Evolutionary conservation across 2,797 vertebrate species (phyloP), one percentile per base, ranked within the genome.

Genomic region (Crenichthys baileyi): DNA sequence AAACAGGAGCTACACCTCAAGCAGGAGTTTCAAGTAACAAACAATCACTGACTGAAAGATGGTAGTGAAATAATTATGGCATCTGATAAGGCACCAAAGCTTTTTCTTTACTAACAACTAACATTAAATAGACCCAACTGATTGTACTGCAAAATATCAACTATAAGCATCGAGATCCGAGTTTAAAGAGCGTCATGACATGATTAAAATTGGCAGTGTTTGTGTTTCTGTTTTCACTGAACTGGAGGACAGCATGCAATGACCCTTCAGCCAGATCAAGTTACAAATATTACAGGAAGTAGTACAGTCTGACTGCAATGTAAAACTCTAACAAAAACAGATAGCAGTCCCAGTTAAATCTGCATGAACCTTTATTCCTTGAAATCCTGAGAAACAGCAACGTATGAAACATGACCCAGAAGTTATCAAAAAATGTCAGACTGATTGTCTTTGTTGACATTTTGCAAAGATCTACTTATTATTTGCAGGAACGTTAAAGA

Each of bases 181-280:
- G 44, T 22, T 16, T 26, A 13, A 46, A 48, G 15, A 22, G 7
- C 4, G 18, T 63, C 5, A 22, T 7, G 9, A 48, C 12, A 48
- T 20, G 24, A 75, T 48, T 75, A 50, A 63, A 31, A 31, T 31
- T 48, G 46, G 7, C 26, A 75, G n/a, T 58, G 12, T 24, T n/a
- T 56, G 56, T 26, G n/a, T 63, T 63, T 48, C 73, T 75, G 46
- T 63, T 63, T 24, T 63, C 9, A 31, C 67, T 70, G 67, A 48
- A 48, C 41, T 70, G 67, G 44, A 48, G 24, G 56, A 46, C 39
- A 70, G 41, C 67, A 4, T 16, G 67, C 41, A 16, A 48, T 41
- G n/a, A 56, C 55, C 4, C 41, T 75, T 46, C 56, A 48, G 39
- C 20, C 55, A 60, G 56, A 44, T 74, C 44, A 48, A 70, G 56